A percentile compares a stretch with the other conserved stretches of the same genome.
Conservation (phyloP, 2,113 vertebrate genomes). For the Otocyon megalotis region DNA sequence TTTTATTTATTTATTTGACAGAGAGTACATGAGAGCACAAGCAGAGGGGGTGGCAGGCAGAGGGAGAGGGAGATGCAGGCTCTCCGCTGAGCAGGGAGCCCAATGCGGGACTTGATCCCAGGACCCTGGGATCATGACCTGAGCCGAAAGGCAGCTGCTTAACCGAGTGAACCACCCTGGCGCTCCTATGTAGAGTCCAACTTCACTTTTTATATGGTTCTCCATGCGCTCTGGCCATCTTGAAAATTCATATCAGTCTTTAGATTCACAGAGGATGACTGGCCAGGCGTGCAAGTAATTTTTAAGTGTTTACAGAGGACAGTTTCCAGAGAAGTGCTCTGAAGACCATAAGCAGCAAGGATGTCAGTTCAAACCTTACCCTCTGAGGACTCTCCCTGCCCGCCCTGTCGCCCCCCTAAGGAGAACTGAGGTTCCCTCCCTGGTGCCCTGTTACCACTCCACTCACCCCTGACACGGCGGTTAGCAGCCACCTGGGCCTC, state of each 20-base stretch:
- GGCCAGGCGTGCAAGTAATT: neutral
- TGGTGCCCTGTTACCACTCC: neutral
- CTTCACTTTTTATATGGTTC: neutral
- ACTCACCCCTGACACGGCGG: neutral
- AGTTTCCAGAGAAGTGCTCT: neutral
- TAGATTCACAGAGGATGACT: neutral
- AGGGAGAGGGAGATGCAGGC: too few species aligned
- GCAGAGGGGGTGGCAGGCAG: too few species aligned
- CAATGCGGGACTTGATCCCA: too few species aligned
- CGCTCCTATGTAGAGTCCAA: neutral
- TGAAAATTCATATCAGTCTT: constrained; percentile 16
- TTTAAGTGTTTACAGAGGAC: neutral
- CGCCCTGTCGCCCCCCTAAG: neutral
- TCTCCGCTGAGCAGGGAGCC: too few species aligned
- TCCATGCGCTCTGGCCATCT: neutral
- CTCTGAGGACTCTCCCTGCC: neutral
- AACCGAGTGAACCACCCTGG: too few species aligned
- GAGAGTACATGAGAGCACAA: too few species aligned
- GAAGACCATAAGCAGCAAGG: neutral
- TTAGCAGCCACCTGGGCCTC: neutral
- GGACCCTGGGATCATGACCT: too few species aligned
- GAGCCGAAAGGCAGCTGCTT: too few species aligned
- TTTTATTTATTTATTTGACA: too few species aligned
- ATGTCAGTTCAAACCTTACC: neutral
- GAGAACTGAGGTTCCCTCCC: neutral